Conservation (phyloP, 35 echinoderm and acorn worm species). For the Acanthaster planci region DNA sequence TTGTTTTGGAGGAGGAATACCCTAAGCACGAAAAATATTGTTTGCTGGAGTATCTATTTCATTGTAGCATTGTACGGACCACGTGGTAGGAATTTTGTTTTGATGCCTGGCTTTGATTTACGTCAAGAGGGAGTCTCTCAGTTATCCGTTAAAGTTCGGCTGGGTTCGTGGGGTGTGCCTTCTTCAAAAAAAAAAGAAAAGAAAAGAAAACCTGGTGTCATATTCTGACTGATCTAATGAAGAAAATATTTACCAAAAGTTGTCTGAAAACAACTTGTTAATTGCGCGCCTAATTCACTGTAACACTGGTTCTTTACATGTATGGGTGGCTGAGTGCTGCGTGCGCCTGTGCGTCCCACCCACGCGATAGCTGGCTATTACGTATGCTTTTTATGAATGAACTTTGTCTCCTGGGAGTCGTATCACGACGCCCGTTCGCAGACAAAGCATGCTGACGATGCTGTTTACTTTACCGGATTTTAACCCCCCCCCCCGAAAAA, state of each 20-base stretch:
- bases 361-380: neutral
- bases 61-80: no score
- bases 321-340: neutral
- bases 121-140: neutral
- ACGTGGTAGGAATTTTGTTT: no score
- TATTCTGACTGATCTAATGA: neutral
- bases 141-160: neutral
- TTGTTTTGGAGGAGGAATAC: no score
- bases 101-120: no score
- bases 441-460: no score
- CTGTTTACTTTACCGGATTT: no score
- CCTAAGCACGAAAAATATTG: no score
- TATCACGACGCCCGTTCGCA: no score
- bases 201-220: no score
- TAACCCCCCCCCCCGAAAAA: no score
- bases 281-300: neutral
- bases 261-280: conserved; percentile 15
- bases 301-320: neutral
- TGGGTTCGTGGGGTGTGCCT: neutral
- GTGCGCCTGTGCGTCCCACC: neutral
- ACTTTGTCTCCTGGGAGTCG: neutral
- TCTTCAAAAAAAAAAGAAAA: conserved; percentile 13
- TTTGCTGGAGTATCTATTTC: no score
- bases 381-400: conserved; percentile 20
- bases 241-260: conserved; percentile 23